Evolutionary conservation across 2,113 vertebrate species (phyloP).

Genomic region (Cranoglanis bouderius): DNA sequence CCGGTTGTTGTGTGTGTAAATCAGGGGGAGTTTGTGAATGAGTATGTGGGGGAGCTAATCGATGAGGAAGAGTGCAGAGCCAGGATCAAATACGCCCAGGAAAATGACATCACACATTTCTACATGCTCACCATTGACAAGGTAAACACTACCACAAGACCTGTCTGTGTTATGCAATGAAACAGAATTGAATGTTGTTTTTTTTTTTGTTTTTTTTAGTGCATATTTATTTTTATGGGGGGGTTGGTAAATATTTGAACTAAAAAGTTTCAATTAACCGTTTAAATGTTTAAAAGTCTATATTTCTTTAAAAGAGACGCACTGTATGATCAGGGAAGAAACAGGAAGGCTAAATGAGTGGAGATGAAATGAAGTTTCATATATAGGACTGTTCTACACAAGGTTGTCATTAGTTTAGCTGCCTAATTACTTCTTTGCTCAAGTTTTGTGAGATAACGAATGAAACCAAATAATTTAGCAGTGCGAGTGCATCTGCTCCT

Average conservation of each 20-base stretch:
- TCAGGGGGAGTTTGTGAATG: conserved; percentile 97
- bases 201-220: background rate
- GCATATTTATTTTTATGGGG: background rate
- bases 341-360: background rate
- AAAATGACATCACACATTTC: conserved; percentile 95
- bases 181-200: background rate
- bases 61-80: conserved; percentile 96
- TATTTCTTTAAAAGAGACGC: background rate
- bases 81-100: conserved; percentile 89
- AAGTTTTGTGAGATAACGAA: background rate
- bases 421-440: background rate
- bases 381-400: background rate
- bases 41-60: conserved; percentile 95
- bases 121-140: conserved; percentile 99
- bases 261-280: background rate
- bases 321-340: background rate
- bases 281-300: background rate
- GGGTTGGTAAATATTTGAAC: background rate
- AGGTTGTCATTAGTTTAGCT: background rate
- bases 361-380: background rate
- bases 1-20: conserved; percentile 18
- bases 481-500: background rate
- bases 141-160: conserved; percentile 69
- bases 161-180: background rate
- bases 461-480: background rate